These are phyloP conservation scores for Carposina sasakii DNA, from an alignment of 1,140 invertebrate genomes.

Conservation along the genomic window DNA sequence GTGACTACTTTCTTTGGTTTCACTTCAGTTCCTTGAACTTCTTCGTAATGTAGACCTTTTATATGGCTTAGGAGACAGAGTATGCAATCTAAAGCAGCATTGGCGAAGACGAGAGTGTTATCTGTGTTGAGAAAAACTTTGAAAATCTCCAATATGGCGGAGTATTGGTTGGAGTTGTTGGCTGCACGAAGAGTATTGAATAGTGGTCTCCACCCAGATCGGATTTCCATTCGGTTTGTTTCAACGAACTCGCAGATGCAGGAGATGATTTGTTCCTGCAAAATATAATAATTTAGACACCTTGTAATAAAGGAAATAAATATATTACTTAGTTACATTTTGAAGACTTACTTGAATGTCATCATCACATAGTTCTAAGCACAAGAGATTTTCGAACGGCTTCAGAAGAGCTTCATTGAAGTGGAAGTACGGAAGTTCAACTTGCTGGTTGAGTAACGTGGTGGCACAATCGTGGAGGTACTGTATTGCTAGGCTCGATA, in stretches of 20 bases:
- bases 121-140: constrained; percentile 93
- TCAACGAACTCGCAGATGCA: constrained; percentile 97
- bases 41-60: constrained; percentile 72
- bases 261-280: constrained; percentile 89
- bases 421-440: constrained; percentile 93
- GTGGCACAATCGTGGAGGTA: constrained; percentile 95
- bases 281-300: constrained; percentile 33
- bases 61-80: constrained; percentile 85
- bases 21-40: constrained; percentile 46
- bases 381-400: constrained; percentile 94
- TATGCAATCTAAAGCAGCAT: constrained; percentile 94
- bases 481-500: constrained; percentile 94
- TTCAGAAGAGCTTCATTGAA: constrained; percentile 96
- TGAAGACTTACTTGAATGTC: constrained; percentile 85
- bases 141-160: constrained; percentile 92
- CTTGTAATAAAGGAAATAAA: neutral
- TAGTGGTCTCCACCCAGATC: constrained; percentile 93
- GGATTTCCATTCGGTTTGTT: constrained; percentile 91
- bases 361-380: constrained; percentile 91
- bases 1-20: constrained; percentile 56
- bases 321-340: neutral
- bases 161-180: constrained; percentile 78
- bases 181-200: constrained; percentile 93
- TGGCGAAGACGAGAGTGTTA: constrained; percentile 93
- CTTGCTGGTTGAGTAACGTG: constrained; percentile 88